phyloP scores from a whole-genome alignment of 2,797 vertebrate genomes.

The Poeciliopsis infans region DNA sequence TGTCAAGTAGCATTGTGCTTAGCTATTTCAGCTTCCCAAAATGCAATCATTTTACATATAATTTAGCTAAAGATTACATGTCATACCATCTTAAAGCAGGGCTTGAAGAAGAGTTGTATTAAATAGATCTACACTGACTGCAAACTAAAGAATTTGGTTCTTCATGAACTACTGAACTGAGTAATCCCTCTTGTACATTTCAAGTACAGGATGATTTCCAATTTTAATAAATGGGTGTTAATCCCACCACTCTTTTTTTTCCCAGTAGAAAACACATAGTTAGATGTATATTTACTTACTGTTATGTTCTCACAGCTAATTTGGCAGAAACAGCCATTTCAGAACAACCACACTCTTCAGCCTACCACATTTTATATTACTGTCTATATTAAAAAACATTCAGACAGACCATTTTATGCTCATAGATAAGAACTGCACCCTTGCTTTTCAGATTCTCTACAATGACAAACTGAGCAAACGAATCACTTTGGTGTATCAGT shows the following conservation, averaged over 20 bases:
- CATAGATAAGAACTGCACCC: slow-evolving; percentile 28
- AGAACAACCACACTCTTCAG: background rate
- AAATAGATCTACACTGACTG: background rate
- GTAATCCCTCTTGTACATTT: background rate
- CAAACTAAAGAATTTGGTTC: background rate
- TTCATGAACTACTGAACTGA: background rate
- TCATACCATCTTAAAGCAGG: too few relatives aligned
- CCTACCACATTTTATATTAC: slow-evolving; percentile 17
- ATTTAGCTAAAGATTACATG: background rate
- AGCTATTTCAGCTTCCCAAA: background rate
- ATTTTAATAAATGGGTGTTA: background rate
- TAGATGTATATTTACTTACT: background rate
- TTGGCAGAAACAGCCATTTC: background rate
- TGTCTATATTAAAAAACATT: slow-evolving; percentile 21
- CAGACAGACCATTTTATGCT: slow-evolving; percentile 16
- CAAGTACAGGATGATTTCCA: background rate
- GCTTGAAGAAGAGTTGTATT: background rate
- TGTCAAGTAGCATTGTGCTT: background rate
- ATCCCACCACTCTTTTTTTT: background rate
- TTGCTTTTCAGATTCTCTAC: slow-evolving; percentile 46
- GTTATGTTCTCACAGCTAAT: background rate
- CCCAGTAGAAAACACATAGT: background rate
- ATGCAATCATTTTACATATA: background rate
- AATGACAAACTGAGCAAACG: slow-evolving; percentile 65
- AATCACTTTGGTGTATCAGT: slow-evolving; percentile 51